Base-by-base conservation (phyloP, 1,140 invertebrate species). In the Drosophila kanapiae region DNA sequence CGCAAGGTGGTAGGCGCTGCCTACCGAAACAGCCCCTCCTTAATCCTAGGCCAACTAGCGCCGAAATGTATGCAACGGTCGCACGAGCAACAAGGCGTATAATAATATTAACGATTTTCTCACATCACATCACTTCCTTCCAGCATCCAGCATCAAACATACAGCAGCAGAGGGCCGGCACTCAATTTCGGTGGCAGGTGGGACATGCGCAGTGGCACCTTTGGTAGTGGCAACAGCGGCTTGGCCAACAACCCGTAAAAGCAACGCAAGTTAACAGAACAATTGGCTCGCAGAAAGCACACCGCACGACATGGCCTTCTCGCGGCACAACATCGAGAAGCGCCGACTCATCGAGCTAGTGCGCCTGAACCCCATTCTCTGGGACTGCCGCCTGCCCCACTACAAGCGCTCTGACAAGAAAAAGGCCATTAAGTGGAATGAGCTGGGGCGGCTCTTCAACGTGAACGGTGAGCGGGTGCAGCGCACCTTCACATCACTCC, bases 341-440 rank as follows among this genome's bases (percentile, higher is more conserved):
- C 80, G 85, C 69, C 85, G 91, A 76, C 88, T 92, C 71, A 92
- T 92, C 69, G 91, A 92, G 74, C 86, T 92, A 67, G 91, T 92
- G 27, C 91, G 83, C 53, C 37, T 75, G 14, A 92, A 92, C 60
- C 88, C 91, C 2, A 92, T 92, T 23, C 65, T 92, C 4, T 92
- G 91, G 91, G 91, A 92, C 58, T 92, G 91, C 31, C 91, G 91
- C 18, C 65, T 92, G 70, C 91, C 91, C 3, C 91, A 92, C 54
- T 92, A 92, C 64, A 92, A 92, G 45, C 77, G 91, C 29, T 92
- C 91, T 9, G 91, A 92, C 48, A 92, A 92, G 65, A 91, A 91
- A 33, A 92, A 92, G 60, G 88, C 91, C 47, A 75, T 92, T 38
- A 92, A 92, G 59, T 92, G 91, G 91, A 92, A 92, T 57, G 91